Conservation (phyloP, 2,797 vertebrate genomes). For the Podarcis siculus region DNA sequence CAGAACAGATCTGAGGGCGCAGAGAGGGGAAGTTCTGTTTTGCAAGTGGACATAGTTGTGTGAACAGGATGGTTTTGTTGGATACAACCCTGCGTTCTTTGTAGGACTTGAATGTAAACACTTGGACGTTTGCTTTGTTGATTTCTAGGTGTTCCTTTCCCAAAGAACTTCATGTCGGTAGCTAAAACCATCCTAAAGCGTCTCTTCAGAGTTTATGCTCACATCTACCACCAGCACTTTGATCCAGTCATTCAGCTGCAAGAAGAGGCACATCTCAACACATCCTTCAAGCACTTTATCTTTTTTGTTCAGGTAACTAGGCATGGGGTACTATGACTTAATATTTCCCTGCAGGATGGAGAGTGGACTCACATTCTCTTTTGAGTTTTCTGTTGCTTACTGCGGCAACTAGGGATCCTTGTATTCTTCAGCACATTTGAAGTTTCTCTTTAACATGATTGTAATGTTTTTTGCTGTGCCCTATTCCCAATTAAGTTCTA, state of each 20-base stretch:
- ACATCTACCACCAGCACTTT: conserved; percentile 99
- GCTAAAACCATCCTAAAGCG: conserved; percentile 98
- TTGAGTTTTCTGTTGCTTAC: not conserved
- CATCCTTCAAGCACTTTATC: conserved; percentile 99
- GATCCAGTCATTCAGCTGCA: conserved; percentile 98
- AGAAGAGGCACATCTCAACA: conserved; percentile 98
- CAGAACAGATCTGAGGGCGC: too few relatives aligned
- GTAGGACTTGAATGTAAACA: not conserved
- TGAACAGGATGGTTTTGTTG: not conserved
- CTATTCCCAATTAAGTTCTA: not conserved
- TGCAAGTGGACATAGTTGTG: not conserved
- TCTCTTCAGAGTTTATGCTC: conserved; percentile 95
- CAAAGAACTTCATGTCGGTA: conserved; percentile 98
- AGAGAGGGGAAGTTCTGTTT: too few relatives aligned
- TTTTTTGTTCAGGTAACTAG: conserved; percentile 94
- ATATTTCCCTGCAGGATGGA: not conserved
- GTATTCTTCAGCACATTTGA: not conserved
- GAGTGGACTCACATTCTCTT: rapidly evolving
- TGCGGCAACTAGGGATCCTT: not conserved
- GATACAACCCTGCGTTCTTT: not conserved
- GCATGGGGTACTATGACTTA: not conserved
- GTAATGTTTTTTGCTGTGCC: not conserved
- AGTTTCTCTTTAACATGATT: not conserved
- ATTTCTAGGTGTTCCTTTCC: conserved; percentile 92
- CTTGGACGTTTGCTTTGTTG: not conserved